A percentile compares a stretch with the other conserved stretches of the same genome.
phyloP scores from a whole-genome alignment of 2,888 invertebrate genomes.

The Synanthedon andrenaeformis region DNA sequence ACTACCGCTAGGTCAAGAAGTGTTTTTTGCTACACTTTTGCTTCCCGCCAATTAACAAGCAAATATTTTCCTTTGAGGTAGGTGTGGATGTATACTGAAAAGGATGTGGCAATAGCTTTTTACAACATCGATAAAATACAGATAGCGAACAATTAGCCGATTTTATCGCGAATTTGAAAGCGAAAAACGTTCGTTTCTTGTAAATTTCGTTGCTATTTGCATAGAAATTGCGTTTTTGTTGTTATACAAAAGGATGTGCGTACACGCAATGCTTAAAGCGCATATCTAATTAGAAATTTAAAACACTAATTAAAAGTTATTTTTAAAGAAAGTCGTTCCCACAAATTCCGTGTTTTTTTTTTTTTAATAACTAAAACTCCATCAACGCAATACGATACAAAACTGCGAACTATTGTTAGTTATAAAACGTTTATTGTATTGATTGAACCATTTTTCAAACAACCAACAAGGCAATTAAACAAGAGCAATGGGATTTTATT shows the following conservation, averaged over 20 bases:
- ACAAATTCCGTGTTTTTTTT: slow-evolving; percentile 10
- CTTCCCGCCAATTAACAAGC: no score
- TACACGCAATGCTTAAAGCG: slow-evolving; percentile 51
- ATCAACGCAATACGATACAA: background rate
- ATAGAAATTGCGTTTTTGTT: slow-evolving; percentile 52
- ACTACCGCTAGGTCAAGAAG: no score
- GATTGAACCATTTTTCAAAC: slow-evolving; percentile 60
- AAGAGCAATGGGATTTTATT: slow-evolving; percentile 67
- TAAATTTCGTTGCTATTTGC: slow-evolving; percentile 54
- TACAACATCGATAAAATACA: slow-evolving; percentile 24
- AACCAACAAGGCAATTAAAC: slow-evolving; percentile 63
- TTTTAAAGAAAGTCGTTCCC: slow-evolving; percentile 2
- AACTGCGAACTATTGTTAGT: slow-evolving; percentile 6
- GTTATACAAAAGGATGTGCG: slow-evolving; percentile 33
- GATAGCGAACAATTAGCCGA: slow-evolving; percentile 46
- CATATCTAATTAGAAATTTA: slow-evolving; percentile 46
- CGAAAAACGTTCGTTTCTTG: slow-evolving; percentile 36
- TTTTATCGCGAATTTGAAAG: slow-evolving; percentile 43
- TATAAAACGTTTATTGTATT: slow-evolving; percentile 32
- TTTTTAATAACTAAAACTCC: slow-evolving; percentile 17
- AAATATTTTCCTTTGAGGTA: no score
- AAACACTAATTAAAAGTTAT: slow-evolving; percentile 6
- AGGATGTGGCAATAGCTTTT: slow-evolving; percentile 58
- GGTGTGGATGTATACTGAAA: background rate
- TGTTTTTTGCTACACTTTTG: no score